phyloP scores from a whole-genome alignment of 2,797 vertebrate species.

The Masticophis lateralis region DNA sequence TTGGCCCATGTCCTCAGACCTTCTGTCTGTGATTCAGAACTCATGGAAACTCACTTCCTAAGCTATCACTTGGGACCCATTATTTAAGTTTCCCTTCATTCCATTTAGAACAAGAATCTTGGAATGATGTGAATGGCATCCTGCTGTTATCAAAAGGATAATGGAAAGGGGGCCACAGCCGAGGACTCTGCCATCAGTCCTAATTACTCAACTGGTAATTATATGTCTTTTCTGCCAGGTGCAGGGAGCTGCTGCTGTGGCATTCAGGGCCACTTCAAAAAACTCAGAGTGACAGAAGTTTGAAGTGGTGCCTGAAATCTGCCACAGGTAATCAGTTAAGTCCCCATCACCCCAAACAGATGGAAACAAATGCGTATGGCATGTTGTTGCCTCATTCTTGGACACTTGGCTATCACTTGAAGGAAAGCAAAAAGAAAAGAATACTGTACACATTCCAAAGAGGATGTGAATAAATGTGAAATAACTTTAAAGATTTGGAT shows the following conservation, averaged over 20 bases:
- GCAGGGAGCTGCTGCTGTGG: not conserved
- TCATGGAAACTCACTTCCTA: not conserved
- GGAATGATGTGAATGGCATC: not conserved
- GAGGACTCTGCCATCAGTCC: not conserved
- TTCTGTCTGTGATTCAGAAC: not conserved
- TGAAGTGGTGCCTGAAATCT: constrained; percentile 4
- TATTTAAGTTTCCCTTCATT: not conserved
- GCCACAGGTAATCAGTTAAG: not conserved
- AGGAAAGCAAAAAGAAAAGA: not conserved
- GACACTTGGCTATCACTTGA: not conserved
- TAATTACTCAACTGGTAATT: constrained; percentile 22
- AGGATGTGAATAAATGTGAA: not conserved
- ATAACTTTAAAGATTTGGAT: not conserved
- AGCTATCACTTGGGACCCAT: not conserved
- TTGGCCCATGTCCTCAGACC: not conserved
- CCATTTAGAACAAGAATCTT: not conserved
- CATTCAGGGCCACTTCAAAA: not conserved
- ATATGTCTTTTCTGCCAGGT: not conserved
- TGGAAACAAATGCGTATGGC: not conserved
- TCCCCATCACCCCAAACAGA: not conserved
- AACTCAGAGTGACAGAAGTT: not conserved
- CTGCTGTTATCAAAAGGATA: not conserved
- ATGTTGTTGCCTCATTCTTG: not conserved
- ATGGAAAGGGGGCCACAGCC: not conserved
- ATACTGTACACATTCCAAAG: not conserved